Evolutionary conservation across 2,797 vertebrate genomes (phyloP).

Genomic region (Cuniculus paca): DNA sequence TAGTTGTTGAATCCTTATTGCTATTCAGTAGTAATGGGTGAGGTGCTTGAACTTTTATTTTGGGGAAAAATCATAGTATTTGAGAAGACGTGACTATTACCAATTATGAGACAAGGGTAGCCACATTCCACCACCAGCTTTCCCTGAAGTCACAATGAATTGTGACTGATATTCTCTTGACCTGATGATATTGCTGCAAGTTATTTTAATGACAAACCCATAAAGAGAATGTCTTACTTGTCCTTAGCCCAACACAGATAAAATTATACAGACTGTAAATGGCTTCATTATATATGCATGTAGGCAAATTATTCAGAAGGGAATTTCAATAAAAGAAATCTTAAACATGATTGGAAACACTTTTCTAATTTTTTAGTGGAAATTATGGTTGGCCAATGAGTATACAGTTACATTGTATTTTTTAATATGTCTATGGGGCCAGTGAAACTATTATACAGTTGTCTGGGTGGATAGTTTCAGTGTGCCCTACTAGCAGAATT

Average conservation of each 20-base stretch:
- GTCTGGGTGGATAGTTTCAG: slow-evolving; percentile 19
- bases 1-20: background rate
- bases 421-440: background rate
- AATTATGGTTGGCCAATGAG: background rate
- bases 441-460: slow-evolving; percentile 17
- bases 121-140: background rate
- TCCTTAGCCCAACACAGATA: background rate
- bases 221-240: slow-evolving; percentile 48
- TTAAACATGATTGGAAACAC: slow-evolving; percentile 37
- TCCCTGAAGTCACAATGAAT: background rate
- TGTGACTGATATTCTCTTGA: slow-evolving; percentile 12
- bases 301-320: slow-evolving; percentile 26
- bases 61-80: background rate
- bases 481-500: slow-evolving; percentile 66
- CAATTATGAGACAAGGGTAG: background rate
- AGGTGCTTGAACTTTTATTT: background rate
- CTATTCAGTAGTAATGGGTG: background rate
- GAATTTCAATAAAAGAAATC: slow-evolving; percentile 40
- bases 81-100: background rate
- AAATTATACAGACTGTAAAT: background rate
- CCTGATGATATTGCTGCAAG: background rate
- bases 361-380: slow-evolving; percentile 15
- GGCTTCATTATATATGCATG: background rate
- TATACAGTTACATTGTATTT: background rate
- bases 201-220: background rate